phyloP scores from a whole-genome alignment of 1,140 invertebrate genomes.

The Heliconius nattereri region DNA sequence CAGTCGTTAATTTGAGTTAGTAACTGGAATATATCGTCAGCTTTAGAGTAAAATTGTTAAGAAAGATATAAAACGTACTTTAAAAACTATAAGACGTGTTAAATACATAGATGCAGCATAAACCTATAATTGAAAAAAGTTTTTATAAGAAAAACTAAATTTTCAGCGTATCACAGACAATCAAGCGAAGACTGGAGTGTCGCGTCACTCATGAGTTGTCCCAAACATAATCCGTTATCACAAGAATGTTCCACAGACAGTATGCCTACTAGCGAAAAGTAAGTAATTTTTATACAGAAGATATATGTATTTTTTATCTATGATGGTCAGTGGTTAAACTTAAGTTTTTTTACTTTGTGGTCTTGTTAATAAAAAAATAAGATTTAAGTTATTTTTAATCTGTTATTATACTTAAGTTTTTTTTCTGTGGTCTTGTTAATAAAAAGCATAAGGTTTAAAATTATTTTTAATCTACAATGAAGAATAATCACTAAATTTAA shows the following conservation, averaged over 20 bases:
- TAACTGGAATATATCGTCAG: too few relatives aligned
- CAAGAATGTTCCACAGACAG: slow-evolving; percentile 60
- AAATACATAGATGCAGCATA: too few relatives aligned
- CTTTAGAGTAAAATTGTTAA: too few relatives aligned
- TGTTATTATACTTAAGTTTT: too few relatives aligned
- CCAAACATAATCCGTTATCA: slow-evolving; percentile 67
- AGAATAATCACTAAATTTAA: too few relatives aligned
- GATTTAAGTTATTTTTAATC: neutral
- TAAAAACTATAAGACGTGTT: too few relatives aligned
- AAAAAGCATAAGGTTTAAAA: too few relatives aligned
- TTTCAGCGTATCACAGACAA: slow-evolving; percentile 72
- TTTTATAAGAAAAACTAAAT: neutral
- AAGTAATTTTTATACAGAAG: slow-evolving; percentile 41
- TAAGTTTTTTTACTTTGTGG: neutral
- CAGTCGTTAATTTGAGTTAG: too few relatives aligned
- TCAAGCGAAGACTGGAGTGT: slow-evolving; percentile 80
- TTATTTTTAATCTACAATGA: too few relatives aligned
- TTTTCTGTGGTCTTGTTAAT: too few relatives aligned
- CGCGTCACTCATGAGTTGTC: slow-evolving; percentile 71
- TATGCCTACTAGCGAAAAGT: slow-evolving; percentile 70
- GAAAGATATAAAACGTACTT: too few relatives aligned
- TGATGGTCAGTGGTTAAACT: neutral
- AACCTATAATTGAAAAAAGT: too few relatives aligned
- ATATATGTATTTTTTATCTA: slow-evolving; percentile 5
- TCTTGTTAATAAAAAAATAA: neutral